Percentiles rank a stretch among this genome's conserved stretches.
Conservation (phyloP, 2,888 invertebrate genomes). For the Itoplectis maculator region DNA sequence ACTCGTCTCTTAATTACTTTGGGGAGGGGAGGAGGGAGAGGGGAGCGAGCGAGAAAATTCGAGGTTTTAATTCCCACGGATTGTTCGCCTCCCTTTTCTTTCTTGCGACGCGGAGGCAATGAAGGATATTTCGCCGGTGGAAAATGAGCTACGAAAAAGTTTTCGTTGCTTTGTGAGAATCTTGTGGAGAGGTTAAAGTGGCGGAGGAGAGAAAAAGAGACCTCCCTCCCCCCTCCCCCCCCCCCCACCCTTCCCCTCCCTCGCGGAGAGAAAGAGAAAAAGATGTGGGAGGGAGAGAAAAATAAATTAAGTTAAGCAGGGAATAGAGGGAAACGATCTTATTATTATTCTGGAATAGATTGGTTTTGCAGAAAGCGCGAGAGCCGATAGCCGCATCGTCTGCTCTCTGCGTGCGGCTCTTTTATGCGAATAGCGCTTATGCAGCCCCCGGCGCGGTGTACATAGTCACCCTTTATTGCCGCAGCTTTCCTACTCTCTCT, state of each 20-base stretch:
- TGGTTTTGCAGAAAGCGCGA: conserved; percentile 38
- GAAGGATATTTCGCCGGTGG: conserved; percentile 32
- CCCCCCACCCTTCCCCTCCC: too few relatives aligned
- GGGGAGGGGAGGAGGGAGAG: background rate
- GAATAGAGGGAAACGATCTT: conserved; percentile 20
- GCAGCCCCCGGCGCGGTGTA: conserved; percentile 14
- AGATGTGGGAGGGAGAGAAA: background rate
- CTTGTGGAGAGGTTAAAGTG: conserved; percentile 8
- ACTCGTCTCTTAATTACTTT: conserved; percentile 52
- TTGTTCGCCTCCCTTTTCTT: conserved; percentile 1
- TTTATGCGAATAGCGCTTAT: conserved; percentile 36
- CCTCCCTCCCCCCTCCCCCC: too few relatives aligned
- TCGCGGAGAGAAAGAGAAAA: background rate
- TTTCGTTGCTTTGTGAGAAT: conserved; percentile 19
- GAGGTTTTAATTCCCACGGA: conserved; percentile 25
- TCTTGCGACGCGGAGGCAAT: background rate
- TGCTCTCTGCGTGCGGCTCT: conserved; percentile 13
- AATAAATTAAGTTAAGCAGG: conserved; percentile 34
- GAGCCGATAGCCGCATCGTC: conserved; percentile 7
- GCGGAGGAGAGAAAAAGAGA: conserved; percentile 12
- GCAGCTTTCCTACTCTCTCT: background rate
- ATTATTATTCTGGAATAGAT: conserved; percentile 53
- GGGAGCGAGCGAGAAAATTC: conserved; percentile 13
- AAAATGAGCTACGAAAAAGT: conserved; percentile 29
- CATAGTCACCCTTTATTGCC: conserved; percentile 41